Percentiles rank a stretch among this genome's conserved stretches.
These are phyloP conservation scores for Hippocampus mohnikei DNA, from an alignment of 2,113 vertebrate species.

Conservation along the genomic window DNA sequence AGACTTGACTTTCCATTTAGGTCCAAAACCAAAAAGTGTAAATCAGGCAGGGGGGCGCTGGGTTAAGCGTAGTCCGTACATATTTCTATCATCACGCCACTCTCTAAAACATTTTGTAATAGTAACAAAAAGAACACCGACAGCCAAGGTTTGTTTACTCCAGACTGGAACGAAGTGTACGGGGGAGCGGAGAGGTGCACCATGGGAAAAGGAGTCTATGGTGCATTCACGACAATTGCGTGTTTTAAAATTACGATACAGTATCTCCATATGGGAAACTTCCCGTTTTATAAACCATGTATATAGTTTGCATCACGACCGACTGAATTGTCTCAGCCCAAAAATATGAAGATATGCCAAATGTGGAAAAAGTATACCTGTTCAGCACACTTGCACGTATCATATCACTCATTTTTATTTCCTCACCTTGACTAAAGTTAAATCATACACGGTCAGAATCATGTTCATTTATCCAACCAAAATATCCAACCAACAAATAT, in stretches of 20 bases:
- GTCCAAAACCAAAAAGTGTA: not conserved
- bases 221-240: not conserved
- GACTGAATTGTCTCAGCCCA: not conserved
- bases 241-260: not conserved
- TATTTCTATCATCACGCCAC: not conserved
- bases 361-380: not conserved
- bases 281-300: not conserved
- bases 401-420: not conserved
- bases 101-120: not conserved
- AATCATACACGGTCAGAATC: no score
- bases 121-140: no score
- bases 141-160: not conserved
- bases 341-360: not conserved
- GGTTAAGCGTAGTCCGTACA: not conserved
- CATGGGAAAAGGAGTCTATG: not conserved
- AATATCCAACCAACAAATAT: no score
- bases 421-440: not conserved
- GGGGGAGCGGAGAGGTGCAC: not conserved
- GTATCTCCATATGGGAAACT: not conserved
- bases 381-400: no score
- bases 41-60: not conserved
- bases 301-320: not conserved
- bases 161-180: not conserved
- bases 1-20: not conserved
- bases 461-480: no score